Base-by-base conservation (phyloP, 2,797 vertebrate species). In the Argentina silus region DNA sequence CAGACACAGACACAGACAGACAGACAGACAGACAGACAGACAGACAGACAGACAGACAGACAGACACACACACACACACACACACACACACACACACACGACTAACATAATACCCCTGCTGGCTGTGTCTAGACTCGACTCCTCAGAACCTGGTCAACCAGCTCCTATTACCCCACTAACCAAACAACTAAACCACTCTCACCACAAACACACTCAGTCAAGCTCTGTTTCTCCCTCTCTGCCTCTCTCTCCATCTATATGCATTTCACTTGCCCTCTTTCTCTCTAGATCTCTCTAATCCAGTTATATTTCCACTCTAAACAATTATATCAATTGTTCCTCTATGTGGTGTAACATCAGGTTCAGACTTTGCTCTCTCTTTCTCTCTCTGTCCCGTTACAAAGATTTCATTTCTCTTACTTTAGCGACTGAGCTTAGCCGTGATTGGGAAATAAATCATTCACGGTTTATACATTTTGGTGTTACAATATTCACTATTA, bases 361-460 rank as follows among this genome's bases (percentile, higher is more conserved):
- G 14, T 10, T 59, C 21, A 71, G 48, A 59, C 60, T 63, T 63
- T 11, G 15, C 48, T 45, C 48, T 64, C n/a, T 55, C 61, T 48
- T 59, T 67, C 11, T 10, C 42, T 45, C 42, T 27, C 55, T 10
- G 62, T 61, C 45, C 50, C 44, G 44, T 42, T 21, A 45, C 42
- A 48, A 45, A 50, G 59, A 59, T 23, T 48, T 9, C 10, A 21
- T 3, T 48, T 48, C 19, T 48, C 19, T 47, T n/a, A 47, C 0
- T 17, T 66, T n/a, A 48, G 10, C 3, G 4, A 5, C 12, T 61
- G 10, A 14, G 45, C 5, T 62, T 62, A 62, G 60, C 27, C 42
- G 12, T 44, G 42, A 43, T 43, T 62, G 60, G 36, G 60, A 60
- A 62, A 62, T 44, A 9, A 43, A 9, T 62, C 12, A 43, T 3